These are phyloP conservation scores for Ooceraea biroi DNA, from an alignment of 1,140 invertebrate species.

Conservation along the genomic window DNA sequence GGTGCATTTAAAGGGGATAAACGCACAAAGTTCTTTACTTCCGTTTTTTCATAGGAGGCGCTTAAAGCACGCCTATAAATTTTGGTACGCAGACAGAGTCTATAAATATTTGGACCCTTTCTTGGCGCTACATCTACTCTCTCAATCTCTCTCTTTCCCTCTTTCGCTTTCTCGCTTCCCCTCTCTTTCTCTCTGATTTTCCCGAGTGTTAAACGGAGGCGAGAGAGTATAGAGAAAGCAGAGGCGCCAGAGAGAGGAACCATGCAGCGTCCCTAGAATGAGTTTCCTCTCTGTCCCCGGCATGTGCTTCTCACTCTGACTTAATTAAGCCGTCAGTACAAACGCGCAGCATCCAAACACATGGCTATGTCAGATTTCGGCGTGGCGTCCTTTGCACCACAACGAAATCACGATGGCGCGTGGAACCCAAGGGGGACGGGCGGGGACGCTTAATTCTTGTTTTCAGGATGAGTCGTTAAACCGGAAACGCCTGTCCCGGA, in stretches of 20 bases:
- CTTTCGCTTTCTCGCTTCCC: no score
- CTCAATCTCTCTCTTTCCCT: slow-evolving; percentile 22
- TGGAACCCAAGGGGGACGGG: background rate
- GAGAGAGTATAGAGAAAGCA: slow-evolving; percentile 35
- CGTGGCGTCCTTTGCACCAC: slow-evolving; percentile 63
- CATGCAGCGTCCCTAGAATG: slow-evolving; percentile 66
- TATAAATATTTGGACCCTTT: slow-evolving; percentile 71
- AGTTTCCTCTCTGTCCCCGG: slow-evolving; percentile 62
- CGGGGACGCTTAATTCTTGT: slow-evolving; percentile 58
- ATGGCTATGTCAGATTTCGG: slow-evolving; percentile 76
- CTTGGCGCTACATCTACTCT: slow-evolving; percentile 24
- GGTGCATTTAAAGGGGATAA: slow-evolving; percentile 20
- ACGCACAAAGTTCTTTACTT: slow-evolving; percentile 34
- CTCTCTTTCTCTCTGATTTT: slow-evolving; percentile 45
- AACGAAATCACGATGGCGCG: slow-evolving; percentile 57
- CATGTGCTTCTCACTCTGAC: slow-evolving; percentile 62
- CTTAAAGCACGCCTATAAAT: slow-evolving; percentile 62
- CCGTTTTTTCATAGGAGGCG: slow-evolving; percentile 45
- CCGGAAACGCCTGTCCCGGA: slow-evolving; percentile 37
- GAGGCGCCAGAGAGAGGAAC: slow-evolving; percentile 49
- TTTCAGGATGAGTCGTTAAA: slow-evolving; percentile 57
- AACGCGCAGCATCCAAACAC: slow-evolving; percentile 74
- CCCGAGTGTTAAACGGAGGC: slow-evolving; percentile 48
- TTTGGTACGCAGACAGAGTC: slow-evolving; percentile 55
- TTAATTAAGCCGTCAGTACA: slow-evolving; percentile 77